Conservation (phyloP, 2,888 invertebrate species). For the Loripinus fragilis region DNA sequence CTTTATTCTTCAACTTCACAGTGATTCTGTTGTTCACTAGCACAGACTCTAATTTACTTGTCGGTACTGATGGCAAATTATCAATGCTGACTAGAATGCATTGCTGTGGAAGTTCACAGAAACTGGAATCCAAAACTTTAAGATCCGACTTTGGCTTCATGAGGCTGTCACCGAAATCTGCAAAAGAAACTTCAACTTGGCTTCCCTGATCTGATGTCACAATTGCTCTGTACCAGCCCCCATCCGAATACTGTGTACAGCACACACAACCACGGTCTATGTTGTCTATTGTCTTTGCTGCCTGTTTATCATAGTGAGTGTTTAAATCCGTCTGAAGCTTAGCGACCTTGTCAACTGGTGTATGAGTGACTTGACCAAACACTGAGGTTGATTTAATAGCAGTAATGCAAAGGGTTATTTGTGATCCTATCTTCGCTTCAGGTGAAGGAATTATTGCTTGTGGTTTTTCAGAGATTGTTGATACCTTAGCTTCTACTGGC, state of each 20-base stretch:
- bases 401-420: constrained; percentile 59
- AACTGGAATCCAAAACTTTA: constrained; percentile 50
- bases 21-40: constrained; percentile 63
- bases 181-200: constrained; percentile 58
- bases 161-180: constrained; percentile 65
- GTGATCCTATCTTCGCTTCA: constrained; percentile 51
- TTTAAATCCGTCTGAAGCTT: constrained; percentile 60
- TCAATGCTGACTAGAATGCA: constrained; percentile 60
- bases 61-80: constrained; percentile 36
- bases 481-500: background rate
- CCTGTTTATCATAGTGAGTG: constrained; percentile 52
- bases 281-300: constrained; percentile 25
- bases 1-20: constrained; percentile 49
- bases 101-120: constrained; percentile 60
- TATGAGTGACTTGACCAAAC: constrained; percentile 65
- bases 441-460: constrained; percentile 45
- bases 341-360: constrained; percentile 58
- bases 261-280: constrained; percentile 55
- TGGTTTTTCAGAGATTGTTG: background rate
- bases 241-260: constrained; percentile 65
- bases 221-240: constrained; percentile 66
- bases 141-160: constrained; percentile 42
- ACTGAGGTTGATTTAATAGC: constrained; percentile 52
- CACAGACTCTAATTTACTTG: constrained; percentile 46
- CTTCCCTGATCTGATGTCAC: constrained; percentile 46